These are phyloP conservation scores for Nomada fabriciana DNA, from an alignment of 2,888 invertebrate genomes.

Conservation along the genomic window DNA sequence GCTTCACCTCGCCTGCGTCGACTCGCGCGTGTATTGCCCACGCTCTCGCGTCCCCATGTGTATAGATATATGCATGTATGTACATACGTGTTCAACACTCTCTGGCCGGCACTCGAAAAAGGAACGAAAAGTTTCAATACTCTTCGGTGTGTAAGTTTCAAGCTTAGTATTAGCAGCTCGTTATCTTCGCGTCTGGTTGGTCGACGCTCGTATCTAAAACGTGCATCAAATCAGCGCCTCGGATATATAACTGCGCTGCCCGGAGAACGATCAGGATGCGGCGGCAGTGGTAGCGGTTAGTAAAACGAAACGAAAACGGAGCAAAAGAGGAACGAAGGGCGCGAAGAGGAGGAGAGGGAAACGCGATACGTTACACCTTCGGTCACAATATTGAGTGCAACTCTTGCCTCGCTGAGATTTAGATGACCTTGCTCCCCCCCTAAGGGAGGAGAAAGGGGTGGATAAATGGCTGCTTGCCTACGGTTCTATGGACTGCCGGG, in stretches of 20 bases:
- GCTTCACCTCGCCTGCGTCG: not conserved
- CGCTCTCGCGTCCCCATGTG: too few relatives aligned
- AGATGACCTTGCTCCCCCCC: slow-evolving; percentile 72
- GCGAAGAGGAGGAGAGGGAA: slow-evolving; percentile 63
- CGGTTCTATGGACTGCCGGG: slow-evolving; percentile 66
- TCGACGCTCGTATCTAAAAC: slow-evolving; percentile 67
- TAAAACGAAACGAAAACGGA: slow-evolving; percentile 58
- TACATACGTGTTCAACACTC: too few relatives aligned
- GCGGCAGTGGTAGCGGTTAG: slow-evolving; percentile 36
- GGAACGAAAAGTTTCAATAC: slow-evolving; percentile 60
- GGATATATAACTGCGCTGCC: slow-evolving; percentile 48
- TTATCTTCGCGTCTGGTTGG: slow-evolving; percentile 68
- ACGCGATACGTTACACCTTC: slow-evolving; percentile 80
- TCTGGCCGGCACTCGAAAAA: not conserved
- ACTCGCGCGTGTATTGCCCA: not conserved
- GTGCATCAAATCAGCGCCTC: slow-evolving; percentile 72
- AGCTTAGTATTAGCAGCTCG: slow-evolving; percentile 66
- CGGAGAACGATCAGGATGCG: slow-evolving; percentile 57
- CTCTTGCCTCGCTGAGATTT: slow-evolving; percentile 78
- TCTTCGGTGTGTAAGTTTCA: slow-evolving; percentile 46
- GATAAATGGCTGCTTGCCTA: slow-evolving; percentile 71
- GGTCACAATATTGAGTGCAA: slow-evolving; percentile 83
- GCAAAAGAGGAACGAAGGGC: slow-evolving; percentile 26
- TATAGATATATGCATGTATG: too few relatives aligned
- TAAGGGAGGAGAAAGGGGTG: slow-evolving; percentile 62